These are phyloP conservation scores for Virgularia gustaviana DNA, from an alignment of 92 coral and sea anemone genomes.

Conservation along the genomic window DNA sequence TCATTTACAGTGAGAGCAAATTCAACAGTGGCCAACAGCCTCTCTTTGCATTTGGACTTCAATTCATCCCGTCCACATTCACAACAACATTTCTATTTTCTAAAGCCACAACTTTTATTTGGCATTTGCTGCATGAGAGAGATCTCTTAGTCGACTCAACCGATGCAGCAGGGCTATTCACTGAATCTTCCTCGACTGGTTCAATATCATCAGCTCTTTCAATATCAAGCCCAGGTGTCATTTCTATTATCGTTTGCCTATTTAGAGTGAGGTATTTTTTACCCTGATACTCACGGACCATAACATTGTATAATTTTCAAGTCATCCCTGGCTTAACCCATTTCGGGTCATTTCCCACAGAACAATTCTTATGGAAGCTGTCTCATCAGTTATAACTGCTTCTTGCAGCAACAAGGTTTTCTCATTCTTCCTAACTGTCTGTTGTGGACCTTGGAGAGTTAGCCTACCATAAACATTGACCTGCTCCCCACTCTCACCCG, in stretches of 20 bases:
- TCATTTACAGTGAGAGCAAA: constrained; percentile 19
- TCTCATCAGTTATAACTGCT: constrained; percentile 49
- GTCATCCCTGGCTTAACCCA: constrained; percentile 35
- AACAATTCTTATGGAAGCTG: constrained; percentile 46
- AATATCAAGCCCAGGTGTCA: constrained; percentile 20
- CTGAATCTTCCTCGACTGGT: neutral
- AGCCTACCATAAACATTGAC: constrained; percentile 7
- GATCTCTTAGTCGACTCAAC: constrained; percentile 35
- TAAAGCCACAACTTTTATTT: constrained; percentile 41
- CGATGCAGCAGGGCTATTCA: constrained; percentile 28
- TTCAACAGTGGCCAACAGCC: constrained; percentile 29
- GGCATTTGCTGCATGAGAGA: constrained; percentile 45
- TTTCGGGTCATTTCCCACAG: constrained; percentile 48
- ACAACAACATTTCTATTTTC: constrained; percentile 37
- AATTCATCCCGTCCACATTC: constrained; percentile 43
- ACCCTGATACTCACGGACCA: constrained; percentile 38
- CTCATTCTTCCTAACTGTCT: constrained; percentile 10
- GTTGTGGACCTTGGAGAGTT: neutral
- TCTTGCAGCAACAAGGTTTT: constrained; percentile 46
- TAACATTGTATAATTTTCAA: constrained; percentile 25
- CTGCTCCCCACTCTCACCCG: neutral
- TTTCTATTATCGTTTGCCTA: constrained; percentile 30
- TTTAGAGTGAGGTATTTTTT: constrained; percentile 42
- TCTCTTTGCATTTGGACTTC: constrained; percentile 30
- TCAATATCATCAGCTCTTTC: constrained; percentile 37